phyloP scores from a whole-genome alignment of 2,888 invertebrate genomes.

The Tortricodes alternella region DNA sequence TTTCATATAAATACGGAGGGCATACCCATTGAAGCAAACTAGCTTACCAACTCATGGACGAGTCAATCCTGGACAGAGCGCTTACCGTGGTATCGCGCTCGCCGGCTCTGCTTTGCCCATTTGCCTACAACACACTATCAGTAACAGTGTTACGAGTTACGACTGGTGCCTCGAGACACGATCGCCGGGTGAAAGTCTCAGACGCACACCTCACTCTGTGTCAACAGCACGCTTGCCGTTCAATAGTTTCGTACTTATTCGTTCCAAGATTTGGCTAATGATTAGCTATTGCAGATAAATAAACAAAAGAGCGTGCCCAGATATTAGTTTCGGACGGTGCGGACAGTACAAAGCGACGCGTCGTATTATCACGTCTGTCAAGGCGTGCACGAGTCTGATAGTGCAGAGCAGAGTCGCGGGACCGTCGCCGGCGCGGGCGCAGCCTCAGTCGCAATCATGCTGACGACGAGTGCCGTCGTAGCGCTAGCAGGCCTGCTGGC shows the following conservation, averaged over 20 bases:
- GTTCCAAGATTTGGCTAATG: constrained; percentile 48
- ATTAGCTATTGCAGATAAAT: constrained; percentile 64
- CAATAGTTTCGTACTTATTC: constrained; percentile 38
- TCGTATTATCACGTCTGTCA: constrained; percentile 53
- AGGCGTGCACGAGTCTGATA: constrained; percentile 59
- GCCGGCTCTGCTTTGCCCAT: constrained; percentile 30
- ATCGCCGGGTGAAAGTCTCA: constrained; percentile 73
- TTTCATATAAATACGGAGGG: constrained; percentile 9
- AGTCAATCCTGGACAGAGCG: background rate
- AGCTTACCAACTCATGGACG: constrained; percentile 8
- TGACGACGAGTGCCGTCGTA: constrained; percentile 61
- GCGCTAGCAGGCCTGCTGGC: constrained; percentile 51
- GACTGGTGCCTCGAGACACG: constrained; percentile 65
- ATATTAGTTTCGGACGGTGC: constrained; percentile 41
- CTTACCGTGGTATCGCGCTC: constrained; percentile 2
- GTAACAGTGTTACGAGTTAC: constrained; percentile 70
- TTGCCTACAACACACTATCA: constrained; percentile 68
- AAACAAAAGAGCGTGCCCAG: constrained; percentile 56
- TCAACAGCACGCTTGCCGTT: constrained; percentile 56
- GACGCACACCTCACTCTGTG: constrained; percentile 65
- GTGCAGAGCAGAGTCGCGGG: constrained; percentile 59
- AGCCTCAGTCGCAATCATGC: constrained; percentile 65
- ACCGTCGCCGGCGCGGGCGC: constrained; percentile 49
- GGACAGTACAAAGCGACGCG: constrained; percentile 51
- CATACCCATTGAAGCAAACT: background rate